Base-by-base conservation (phyloP, 2,797 vertebrate genomes). In the Bucorvus abyssinicus region DNA sequence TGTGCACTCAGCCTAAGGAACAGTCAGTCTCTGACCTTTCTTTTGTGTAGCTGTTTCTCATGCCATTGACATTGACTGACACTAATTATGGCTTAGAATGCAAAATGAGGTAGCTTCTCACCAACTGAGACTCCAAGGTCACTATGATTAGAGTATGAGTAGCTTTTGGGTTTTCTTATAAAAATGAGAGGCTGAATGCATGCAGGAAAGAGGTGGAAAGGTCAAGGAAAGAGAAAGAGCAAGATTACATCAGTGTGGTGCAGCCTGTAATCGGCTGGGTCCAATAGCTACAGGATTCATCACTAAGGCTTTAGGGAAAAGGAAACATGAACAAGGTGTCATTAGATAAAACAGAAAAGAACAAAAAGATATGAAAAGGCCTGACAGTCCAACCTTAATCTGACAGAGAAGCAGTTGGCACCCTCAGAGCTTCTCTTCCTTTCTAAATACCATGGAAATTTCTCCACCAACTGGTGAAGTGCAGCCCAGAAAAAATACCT, bases 71-170 rank as follows among this genome's bases (percentile, higher is more conserved):
- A 94, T 92, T 94, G 93, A 95, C 84, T 97, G 97, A 97, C 89
- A 95, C 92, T 96, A 97, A 97, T 97, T 96, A 94, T 88, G 94
- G 94, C 85, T 97, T 87, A 89, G 95, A 97, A 97, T 94, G 82
- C 92, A 96, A 97, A 87, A 94, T 94, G 93, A 95, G 82, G 90
- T 71, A 68, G 76, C 81, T 84, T 93, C 92, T 94, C 84, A 94
- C 91, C 95, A 96, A 74, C 79, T 67, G 94, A 97, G 87, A 94
- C 78, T 96, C 89, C 96, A 96, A 97, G 96, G 96, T 97, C 96
- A 94, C 63, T 57, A 40, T 42, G 88, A 94, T 95, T 73, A 56
- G 22, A 96, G 89, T 70, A 87, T 45, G 92, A 93, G 90, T 87
- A 89, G 68, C 94, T 78, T 84, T 89, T 67, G 55, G 15, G 47